Conservation (phyloP, 2,888 invertebrate species). For the Nephrotoma guestfalica region DNA sequence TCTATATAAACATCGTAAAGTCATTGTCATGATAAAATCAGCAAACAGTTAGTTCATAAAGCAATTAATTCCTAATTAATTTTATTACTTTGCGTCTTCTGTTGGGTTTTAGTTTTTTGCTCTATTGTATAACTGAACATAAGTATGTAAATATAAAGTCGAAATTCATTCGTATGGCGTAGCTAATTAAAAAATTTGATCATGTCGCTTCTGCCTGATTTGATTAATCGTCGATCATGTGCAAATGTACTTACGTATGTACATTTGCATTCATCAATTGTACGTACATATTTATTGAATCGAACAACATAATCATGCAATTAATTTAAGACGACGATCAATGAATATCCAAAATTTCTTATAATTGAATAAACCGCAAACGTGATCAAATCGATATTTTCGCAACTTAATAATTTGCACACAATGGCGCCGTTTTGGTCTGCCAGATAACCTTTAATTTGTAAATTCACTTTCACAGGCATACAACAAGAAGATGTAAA, state of each 20-base stretch:
- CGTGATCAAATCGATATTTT: not conserved
- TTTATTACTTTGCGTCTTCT: not conserved
- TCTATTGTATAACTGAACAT: not conserved
- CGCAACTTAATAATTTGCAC: not conserved
- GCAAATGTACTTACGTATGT: not conserved
- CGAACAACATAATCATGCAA: not conserved
- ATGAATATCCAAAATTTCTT: not conserved
- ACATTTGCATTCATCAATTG: not conserved
- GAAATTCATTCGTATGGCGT: not conserved
- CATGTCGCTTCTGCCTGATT: not conserved
- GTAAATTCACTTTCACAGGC: not conserved
- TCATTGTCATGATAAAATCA: not conserved
- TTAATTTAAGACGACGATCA: not conserved
- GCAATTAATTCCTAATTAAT: not conserved
- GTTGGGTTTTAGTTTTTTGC: not conserved
- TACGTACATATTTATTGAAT: not conserved
- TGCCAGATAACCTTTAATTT: not conserved
- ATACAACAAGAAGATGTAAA: not conserved
- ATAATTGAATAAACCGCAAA: not conserved
- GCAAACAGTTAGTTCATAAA: not conserved
- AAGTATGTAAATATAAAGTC: not conserved
- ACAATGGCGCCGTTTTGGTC: not conserved
- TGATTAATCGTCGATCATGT: not conserved
- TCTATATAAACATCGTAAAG: not conserved
- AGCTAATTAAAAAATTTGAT: not conserved